Conservation (phyloP, 2,797 vertebrate species). For the Falco concolor region DNA sequence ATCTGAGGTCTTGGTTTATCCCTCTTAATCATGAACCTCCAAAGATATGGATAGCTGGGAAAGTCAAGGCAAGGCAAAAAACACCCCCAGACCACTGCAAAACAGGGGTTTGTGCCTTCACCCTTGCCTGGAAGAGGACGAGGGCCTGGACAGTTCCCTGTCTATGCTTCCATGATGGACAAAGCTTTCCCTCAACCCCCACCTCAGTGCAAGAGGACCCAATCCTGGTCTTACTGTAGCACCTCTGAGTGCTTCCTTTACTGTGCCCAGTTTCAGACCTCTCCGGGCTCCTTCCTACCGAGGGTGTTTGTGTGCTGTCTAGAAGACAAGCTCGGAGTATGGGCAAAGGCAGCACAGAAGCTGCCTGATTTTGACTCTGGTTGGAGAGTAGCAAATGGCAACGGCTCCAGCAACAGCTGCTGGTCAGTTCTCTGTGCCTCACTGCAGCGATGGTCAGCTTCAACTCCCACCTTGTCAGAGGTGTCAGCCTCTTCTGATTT, state of each 20-base stretch:
- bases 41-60: accelerated
- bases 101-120: background rate
- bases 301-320: no score
- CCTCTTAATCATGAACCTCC: background rate
- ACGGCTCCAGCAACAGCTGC: background rate
- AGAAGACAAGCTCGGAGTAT: background rate
- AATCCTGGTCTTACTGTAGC: background rate
- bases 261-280: background rate
- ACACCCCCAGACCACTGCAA: background rate
- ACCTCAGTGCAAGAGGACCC: background rate
- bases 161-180: background rate
- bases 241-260: background rate
- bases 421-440: background rate
- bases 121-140: background rate
- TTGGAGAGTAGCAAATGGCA: background rate
- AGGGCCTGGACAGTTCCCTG: background rate
- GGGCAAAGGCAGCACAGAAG: background rate
- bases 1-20: background rate
- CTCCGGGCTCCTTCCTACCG: background rate
- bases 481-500: background rate
- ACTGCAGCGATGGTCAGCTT: accelerated
- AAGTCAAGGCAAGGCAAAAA: background rate
- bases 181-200: background rate
- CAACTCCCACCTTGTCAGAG: background rate
- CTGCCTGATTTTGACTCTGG: background rate